Base-by-base conservation (phyloP, 2,797 vertebrate species). In the Hirundo rustica region DNA sequence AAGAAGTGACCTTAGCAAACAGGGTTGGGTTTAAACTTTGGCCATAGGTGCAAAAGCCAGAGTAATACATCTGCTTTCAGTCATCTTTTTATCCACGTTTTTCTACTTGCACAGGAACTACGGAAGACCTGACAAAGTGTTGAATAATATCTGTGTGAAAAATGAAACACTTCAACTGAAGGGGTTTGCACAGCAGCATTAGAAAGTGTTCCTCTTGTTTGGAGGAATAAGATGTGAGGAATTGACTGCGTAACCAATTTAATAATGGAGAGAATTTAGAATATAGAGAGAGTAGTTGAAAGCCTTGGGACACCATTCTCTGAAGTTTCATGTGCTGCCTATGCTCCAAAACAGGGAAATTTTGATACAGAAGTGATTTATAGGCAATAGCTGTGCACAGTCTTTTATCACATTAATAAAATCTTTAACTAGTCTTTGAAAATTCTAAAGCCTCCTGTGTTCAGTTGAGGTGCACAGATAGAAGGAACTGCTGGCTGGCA, bases 251-350 rank as follows among this genome's bases (percentile, higher is more conserved):
- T 92, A 97, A 96, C 96, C 94, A 93, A 72, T 97, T 96, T 87
- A 93, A 91, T 97, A 96, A 96, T 96, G 81, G 97, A 88, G 71
- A 96, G 89, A 96, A 97, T 96, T 97, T 96, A 95, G 94, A 96
- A 92, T 58, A 66, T 27, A 92, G 74, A 89, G 82, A 88, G 88
- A 96, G 94, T 88, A 96, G 91, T 87, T 84, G 67, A 93, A 88
- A 95, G 88, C 95, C 89, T 45, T 45, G 88, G 93, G 93, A 95
- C 61, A 88, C 65, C 73, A 75, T 93, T 89, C 78, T 62, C 84
- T 23, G 71, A 92, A 97, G 89, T 92, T 93, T 96, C 93, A 84
- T 70, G 54, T 75, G 89, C 84, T 44, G 70, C 88, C 93, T 96
- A 2, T 94, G 84, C 76, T 95, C 67, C 64, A 83, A 93, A 95